These are phyloP conservation scores for Microcebus murinus DNA, from an alignment of 2,113 vertebrate genomes.

Conservation along the genomic window DNA sequence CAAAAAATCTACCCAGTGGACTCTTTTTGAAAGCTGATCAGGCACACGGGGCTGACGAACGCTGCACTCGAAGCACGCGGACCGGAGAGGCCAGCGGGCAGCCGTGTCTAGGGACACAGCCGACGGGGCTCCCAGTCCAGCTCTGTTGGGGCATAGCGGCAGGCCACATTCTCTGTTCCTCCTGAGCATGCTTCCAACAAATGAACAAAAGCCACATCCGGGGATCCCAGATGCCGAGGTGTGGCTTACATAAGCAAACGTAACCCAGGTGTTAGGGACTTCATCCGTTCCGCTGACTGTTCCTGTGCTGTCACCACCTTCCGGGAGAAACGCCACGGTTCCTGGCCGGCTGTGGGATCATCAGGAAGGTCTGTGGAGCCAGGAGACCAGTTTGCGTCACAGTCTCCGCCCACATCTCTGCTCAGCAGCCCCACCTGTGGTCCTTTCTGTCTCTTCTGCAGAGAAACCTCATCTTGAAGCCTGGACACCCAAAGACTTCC, in stretches of 20 bases:
- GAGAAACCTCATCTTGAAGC: neutral
- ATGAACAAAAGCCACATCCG: neutral
- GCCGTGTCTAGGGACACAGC: rapidly evolving
- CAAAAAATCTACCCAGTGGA: neutral
- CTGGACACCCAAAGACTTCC: neutral
- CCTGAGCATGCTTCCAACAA: neutral
- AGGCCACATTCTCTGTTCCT: neutral
- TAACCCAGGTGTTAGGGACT: neutral
- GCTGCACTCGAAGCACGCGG: rapidly evolving
- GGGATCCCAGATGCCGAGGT: neutral
- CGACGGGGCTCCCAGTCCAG: neutral
- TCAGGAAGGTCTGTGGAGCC: neutral
- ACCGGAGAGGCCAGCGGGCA: neutral
- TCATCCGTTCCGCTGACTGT: neutral
- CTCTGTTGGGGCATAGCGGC: neutral
- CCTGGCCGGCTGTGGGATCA: no score
- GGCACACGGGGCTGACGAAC: neutral
- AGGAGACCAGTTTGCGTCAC: rapidly evolving
- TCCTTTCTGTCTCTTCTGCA: neutral
- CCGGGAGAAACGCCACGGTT: neutral
- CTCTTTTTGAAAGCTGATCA: neutral
- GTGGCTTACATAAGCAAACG: neutral
- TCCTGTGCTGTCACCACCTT: neutral
- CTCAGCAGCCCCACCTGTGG: neutral
- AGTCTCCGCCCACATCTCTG: neutral